phyloP scores from a whole-genome alignment of 2,113 vertebrate genomes.

The Ciconia maguari region DNA sequence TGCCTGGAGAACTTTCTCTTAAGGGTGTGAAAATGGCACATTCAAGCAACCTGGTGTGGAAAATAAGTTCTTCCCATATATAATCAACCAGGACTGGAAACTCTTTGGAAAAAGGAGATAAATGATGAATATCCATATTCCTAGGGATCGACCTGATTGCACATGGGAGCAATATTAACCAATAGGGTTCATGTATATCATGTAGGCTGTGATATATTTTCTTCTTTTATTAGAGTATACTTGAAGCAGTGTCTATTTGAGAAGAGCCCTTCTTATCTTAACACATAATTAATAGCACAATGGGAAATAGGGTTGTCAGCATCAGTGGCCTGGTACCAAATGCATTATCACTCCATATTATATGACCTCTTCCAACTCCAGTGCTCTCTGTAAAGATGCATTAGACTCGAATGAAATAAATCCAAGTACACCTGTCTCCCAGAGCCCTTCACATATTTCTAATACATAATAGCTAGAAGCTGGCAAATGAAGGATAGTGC shows the following conservation, averaged over 20 bases:
- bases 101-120: background rate
- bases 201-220: background rate
- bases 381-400: background rate
- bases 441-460: background rate
- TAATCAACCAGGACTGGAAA: background rate
- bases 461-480: background rate
- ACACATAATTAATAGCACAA: background rate
- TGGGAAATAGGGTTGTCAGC: background rate
- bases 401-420: background rate
- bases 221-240: background rate
- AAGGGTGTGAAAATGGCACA: background rate
- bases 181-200: background rate
- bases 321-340: background rate
- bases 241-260: background rate
- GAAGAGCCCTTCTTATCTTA: background rate
- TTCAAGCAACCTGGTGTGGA: background rate
- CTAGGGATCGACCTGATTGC: background rate
- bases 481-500: conserved; percentile 8
- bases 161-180: background rate
- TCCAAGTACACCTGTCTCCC: background rate
- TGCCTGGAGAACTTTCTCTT: background rate
- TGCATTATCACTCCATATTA: background rate
- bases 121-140: background rate
- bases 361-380: background rate
- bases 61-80: background rate